phyloP scores from a whole-genome alignment of 1,140 invertebrate species.

The Dryas iulia region DNA sequence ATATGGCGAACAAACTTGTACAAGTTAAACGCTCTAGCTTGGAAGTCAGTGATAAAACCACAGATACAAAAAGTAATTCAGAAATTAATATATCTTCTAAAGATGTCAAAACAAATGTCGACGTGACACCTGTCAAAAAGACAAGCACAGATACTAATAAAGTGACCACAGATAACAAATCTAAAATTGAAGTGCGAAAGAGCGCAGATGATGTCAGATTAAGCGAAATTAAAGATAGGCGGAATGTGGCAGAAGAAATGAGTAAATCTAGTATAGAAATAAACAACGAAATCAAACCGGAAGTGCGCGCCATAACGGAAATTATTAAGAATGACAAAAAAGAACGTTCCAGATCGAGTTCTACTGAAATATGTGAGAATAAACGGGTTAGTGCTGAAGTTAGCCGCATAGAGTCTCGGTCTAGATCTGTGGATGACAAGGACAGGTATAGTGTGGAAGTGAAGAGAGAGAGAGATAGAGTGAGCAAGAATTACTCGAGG shows the following conservation, averaged over 20 bases:
- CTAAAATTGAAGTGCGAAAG: constrained; percentile 30
- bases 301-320: constrained; percentile 19
- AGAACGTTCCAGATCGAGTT: constrained; percentile 39
- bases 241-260: constrained; percentile 19
- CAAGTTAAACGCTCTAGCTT: constrained; percentile 1
- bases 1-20: constrained; percentile 9
- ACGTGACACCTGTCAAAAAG: constrained; percentile 14
- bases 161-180: constrained; percentile 19
- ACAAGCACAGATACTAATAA: neutral
- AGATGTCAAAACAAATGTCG: constrained; percentile 5
- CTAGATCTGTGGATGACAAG: constrained; percentile 48
- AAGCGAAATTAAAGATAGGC: constrained; percentile 21
- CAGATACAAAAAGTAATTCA: constrained; percentile 8
- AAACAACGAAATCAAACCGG: constrained; percentile 19
- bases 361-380: constrained; percentile 38
- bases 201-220: constrained; percentile 37
- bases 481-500: constrained; percentile 48
- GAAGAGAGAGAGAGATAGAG: constrained; percentile 33
- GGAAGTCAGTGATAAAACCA: constrained; percentile 14
- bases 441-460: constrained; percentile 39
- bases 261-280: constrained; percentile 30
- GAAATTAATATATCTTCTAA: constrained; percentile 2
- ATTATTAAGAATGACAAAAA: constrained; percentile 25
- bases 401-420: constrained; percentile 47
- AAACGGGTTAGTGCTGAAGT: constrained; percentile 52